These are phyloP conservation scores for Lasiommata megera DNA, from an alignment of 2,888 invertebrate species.

Conservation along the genomic window DNA sequence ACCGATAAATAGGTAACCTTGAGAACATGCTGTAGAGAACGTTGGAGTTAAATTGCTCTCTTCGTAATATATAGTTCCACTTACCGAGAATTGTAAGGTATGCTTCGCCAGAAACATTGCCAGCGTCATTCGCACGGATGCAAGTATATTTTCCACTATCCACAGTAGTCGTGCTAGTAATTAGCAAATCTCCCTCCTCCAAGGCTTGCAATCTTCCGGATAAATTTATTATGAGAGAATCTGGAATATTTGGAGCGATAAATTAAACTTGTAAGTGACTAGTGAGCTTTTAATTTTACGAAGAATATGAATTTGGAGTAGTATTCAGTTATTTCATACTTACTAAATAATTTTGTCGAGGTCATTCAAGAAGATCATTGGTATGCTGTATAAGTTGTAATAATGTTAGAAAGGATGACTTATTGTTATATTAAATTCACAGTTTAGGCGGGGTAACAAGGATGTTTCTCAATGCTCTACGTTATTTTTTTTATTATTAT, in stretches of 20 bases:
- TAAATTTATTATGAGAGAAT: conserved; percentile 70
- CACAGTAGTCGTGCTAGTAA: conserved; percentile 90
- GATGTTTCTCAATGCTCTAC: too few species aligned
- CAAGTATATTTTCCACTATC: conserved; percentile 96
- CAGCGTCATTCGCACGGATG: conserved; percentile 93
- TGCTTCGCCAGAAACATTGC: conserved; percentile 90
- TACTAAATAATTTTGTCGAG: too few species aligned
- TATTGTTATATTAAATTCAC: too few species aligned
- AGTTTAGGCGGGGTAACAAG: too few species aligned
- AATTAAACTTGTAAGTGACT: conserved; percentile 4
- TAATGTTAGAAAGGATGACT: too few species aligned
- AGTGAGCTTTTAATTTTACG: conserved; percentile 24
- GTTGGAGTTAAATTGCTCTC: too few species aligned
- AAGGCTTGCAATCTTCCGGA: conserved; percentile 91
- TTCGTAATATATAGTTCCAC: not conserved
- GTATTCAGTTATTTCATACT: too few species aligned
- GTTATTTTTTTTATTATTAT: too few species aligned
- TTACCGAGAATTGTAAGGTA: conserved; percentile 91
- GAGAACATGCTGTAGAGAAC: too few species aligned
- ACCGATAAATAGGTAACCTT: too few species aligned
- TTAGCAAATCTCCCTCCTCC: conserved; percentile 92
- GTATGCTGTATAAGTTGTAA: too few species aligned
- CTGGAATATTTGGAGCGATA: conserved; percentile 44
- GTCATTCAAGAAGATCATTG: too few species aligned
- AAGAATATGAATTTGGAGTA: conserved; percentile 20